Evolutionary conservation across 2,113 vertebrate genomes (phyloP).

Genomic region (Pelecanoides urinatrix): DNA sequence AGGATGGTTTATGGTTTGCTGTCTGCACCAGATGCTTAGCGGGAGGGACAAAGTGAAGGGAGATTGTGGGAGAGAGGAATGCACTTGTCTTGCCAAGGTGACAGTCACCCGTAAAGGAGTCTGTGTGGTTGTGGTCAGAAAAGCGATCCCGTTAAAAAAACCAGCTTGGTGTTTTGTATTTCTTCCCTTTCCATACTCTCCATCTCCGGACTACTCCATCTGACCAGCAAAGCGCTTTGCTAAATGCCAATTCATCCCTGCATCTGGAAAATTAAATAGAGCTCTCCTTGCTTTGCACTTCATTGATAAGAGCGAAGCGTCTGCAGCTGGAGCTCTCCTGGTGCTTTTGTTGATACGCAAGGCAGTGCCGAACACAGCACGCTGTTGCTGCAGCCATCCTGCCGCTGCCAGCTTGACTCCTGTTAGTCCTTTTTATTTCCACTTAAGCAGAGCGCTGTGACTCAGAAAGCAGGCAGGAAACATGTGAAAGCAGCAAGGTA

Average conservation of each 20-base stretch:
- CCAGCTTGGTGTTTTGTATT: not conserved
- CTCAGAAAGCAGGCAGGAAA: not conserved
- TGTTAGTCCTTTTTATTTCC: not conserved
- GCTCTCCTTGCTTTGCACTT: not conserved
- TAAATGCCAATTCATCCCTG: not conserved
- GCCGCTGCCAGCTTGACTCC: not conserved
- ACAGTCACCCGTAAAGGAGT: not conserved
- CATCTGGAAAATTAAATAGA: not conserved
- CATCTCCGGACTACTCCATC: not conserved
- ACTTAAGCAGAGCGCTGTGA: not conserved
- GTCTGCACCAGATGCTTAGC: not conserved
- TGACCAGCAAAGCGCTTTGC: not conserved
- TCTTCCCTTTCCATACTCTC: not conserved
- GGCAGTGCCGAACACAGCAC: accelerated
- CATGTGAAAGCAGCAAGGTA: not conserved
- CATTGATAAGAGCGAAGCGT: not conserved
- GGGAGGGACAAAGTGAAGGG: not conserved
- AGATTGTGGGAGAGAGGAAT: not conserved
- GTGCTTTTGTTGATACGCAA: not conserved
- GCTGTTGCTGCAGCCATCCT: not conserved
- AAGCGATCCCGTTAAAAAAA: not conserved
- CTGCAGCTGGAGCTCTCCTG: not conserved
- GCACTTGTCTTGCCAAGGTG: not conserved
- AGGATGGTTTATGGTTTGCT: not conserved
- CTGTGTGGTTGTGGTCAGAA: not conserved